Base-by-base conservation (phyloP, 2,888 invertebrate species). In the Epinotia brunnichana region DNA sequence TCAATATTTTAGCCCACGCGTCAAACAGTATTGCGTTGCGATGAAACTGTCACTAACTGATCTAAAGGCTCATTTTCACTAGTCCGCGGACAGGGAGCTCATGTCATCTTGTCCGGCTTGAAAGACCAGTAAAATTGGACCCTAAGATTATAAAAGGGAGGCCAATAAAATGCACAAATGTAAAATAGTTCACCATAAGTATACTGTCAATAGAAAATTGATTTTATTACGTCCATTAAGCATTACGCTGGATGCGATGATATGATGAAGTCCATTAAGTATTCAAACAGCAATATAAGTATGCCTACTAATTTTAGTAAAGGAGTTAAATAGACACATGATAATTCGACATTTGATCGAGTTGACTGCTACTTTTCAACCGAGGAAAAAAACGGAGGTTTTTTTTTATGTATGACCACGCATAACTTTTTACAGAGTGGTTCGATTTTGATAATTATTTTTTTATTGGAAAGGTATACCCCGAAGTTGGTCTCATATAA, bases 101-200 rank as follows among this genome's bases (percentile, higher is more conserved):
- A 7, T 9, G 35, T 9, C 1, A 35, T 35, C 9, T 35, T 35
- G 7, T 7, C 35, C 35, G 35, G 35, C 9, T 35, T 35, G 0
- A 35, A 35, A 0, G 35, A 9, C 35, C 9, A 35, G 35, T 35
- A 2, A 35, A 35, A 35, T 35, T 35, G 35, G 35, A 9, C 35
- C 35, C 35, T 19, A 51, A 19, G 63, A 63, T 35, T 41, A 21
- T 62, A 48, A 70, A 15, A 29, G 15, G 39, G 59, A 66, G 53
- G 59, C 64, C 70, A 64, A 53, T 59, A 59, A 64, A 62, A 21
- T 66, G 54, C 60, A 71, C 71, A 54, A 63, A 60, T 44, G 44
- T 66, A 44, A 60, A 61, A 64, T 59, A 54, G 24, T 57, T 69
- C 29, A 71, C 59, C 11, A 35, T 66, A 60, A 59, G 51, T 53